phyloP scores from a whole-genome alignment of 1,140 invertebrate genomes.

The Drosophila yakuba region DNA sequence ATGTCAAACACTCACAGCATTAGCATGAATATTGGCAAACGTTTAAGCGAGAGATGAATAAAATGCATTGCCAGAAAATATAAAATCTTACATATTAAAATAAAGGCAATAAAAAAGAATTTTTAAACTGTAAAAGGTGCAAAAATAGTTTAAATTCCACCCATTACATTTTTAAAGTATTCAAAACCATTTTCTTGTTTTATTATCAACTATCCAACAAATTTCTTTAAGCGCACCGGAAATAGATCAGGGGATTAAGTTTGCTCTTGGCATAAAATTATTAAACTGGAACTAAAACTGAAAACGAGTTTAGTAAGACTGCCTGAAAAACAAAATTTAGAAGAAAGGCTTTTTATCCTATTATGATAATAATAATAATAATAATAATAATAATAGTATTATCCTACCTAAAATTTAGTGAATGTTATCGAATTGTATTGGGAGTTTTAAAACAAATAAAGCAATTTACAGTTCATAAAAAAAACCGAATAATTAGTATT shows the following conservation, averaged over 20 bases:
- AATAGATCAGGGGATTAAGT: conserved; percentile 26
- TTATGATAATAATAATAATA: no score
- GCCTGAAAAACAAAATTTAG: background rate
- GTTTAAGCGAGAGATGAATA: background rate
- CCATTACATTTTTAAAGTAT: no score
- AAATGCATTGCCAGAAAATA: background rate
- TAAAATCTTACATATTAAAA: background rate
- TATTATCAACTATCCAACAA: background rate
- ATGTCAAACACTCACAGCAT: conserved; percentile 34
- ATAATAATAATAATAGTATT: no score
- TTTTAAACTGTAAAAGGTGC: background rate
- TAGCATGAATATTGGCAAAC: background rate
- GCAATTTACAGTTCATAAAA: no score
- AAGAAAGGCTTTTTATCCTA: background rate
- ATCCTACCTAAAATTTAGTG: no score
- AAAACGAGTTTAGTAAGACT: conserved; percentile 4
- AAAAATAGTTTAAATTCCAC: no score
- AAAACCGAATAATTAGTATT: no score
- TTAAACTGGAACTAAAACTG: conserved; percentile 27
- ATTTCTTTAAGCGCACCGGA: conserved; percentile 24
- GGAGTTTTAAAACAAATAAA: no score
- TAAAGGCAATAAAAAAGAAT: background rate
- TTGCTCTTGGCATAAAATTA: conserved; percentile 24
- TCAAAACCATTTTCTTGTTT: background rate
- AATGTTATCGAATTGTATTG: no score